Evolutionary conservation across 2,888 invertebrate species (phyloP), one percentile per base, ranked within the genome.

Genomic region (Sisyra terminalis): DNA sequence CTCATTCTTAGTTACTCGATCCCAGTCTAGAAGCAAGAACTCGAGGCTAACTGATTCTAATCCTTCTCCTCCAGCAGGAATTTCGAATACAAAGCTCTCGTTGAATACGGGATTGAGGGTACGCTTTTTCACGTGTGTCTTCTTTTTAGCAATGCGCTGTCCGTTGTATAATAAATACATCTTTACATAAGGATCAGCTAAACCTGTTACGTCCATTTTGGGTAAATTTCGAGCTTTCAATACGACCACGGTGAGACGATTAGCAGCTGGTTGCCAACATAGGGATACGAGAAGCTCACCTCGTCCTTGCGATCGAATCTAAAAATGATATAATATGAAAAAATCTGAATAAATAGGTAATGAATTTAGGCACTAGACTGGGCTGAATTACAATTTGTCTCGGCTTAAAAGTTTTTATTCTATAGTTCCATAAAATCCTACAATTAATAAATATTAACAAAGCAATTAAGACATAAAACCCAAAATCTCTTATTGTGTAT

Each of bases 61-160:
- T 10, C 80, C 77, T 50, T 83, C 85, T 34, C 75, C 74, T 42
- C 74, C 73, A 58, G 67, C 74, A 13, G 92, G 94, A 50, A 97
- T 87, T 55, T 97, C 96, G 61, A 97, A 97, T 43, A 93, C 88
- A 65, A 98, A 96, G 42, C 93, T 93, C 66, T 98, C 97, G 69
- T 98, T 98, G 72, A 94, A 98, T 44, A 98, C 94, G 1, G 97
- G 98, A 67, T 92, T 93, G 52, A 94, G 70, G 1, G 97, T 97
- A 44, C 94, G 77, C 64, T 94, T 97, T 74, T 96, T 96, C 39
- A 97, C 94, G 62, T 96, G 96, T 0, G 97, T 97, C 71, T 97
- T 96, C 75, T 96, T 96, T 72, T 97, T 98, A 39, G 93, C 90
- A 54, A 97, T 88, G 49, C 96, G 80, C 60, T 96, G 94, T n/a